Percentiles rank a stretch among this genome's conserved stretches.
Evolutionary conservation across 2,888 invertebrate species (phyloP).

Genomic region (Neoitamus cyanurus): DNA sequence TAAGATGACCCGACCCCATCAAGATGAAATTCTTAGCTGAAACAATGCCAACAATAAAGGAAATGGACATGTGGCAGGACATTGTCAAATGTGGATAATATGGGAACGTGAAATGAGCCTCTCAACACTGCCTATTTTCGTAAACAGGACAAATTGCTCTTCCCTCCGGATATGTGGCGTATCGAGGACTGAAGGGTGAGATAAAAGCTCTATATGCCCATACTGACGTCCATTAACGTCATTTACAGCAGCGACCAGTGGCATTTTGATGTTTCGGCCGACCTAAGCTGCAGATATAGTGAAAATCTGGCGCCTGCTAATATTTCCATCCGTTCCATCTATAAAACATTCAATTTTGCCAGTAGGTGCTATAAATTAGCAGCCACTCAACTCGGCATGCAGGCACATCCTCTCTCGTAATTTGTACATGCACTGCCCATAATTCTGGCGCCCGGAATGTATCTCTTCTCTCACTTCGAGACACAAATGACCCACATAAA

Average conservation of each 20-base stretch:
- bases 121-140: background rate
- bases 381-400: constrained; percentile 20
- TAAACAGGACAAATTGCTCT: background rate
- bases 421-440: constrained; percentile 32
- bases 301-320: constrained; percentile 31
- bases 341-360: constrained; percentile 45
- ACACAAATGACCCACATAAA: constrained; percentile 12
- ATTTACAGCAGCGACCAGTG: background rate
- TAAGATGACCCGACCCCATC: background rate
- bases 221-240: background rate
- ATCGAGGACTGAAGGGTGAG: background rate
- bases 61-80: background rate
- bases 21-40: background rate
- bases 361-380: constrained; percentile 41
- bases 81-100: background rate
- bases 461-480: background rate
- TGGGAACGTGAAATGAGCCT: background rate
- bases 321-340: constrained; percentile 35
- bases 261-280: background rate
- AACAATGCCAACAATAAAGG: background rate
- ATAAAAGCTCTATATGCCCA: background rate
- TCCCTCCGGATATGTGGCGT: background rate
- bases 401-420: constrained; percentile 21
- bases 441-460: constrained; percentile 34
- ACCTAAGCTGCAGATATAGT: background rate